Evolutionary conservation across 2,113 vertebrate genomes (phyloP).

Genomic region (Chaetops frenatus): DNA sequence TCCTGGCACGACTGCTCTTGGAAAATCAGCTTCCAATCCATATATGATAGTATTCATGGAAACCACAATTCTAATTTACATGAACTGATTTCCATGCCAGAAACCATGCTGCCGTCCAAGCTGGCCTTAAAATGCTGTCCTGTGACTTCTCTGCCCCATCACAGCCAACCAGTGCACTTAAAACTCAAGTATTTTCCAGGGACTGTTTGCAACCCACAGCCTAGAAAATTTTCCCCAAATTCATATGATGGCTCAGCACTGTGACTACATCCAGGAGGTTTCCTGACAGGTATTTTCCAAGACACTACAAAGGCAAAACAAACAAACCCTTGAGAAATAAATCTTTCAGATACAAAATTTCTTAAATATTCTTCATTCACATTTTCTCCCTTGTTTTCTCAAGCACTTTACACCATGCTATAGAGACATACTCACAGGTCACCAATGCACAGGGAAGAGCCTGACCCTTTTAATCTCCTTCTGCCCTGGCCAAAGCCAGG

Average conservation of each 20-base stretch:
- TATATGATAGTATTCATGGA: slow-evolving; percentile 60
- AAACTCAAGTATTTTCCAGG: slow-evolving; percentile 40
- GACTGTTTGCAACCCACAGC: neutral
- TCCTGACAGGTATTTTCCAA: neutral
- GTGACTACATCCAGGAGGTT: neutral
- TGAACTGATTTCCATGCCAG: slow-evolving; percentile 26
- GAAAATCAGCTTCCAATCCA: slow-evolving; percentile 54
- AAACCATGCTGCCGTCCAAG: neutral
- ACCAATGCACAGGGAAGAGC: neutral
- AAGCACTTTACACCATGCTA: neutral
- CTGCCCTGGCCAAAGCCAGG: neutral
- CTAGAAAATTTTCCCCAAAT: slow-evolving; percentile 1
- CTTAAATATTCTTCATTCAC: neutral
- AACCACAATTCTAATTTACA: slow-evolving; percentile 48
- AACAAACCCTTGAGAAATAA: neutral
- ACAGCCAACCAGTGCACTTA: neutral
- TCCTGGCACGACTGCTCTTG: slow-evolving; percentile 25
- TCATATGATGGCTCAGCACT: neutral
- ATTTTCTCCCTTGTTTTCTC: neutral
- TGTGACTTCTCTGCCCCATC: slow-evolving; percentile 31
- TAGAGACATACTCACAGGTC: neutral
- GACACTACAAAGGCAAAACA: neutral
- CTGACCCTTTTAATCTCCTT: neutral
- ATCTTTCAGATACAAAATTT: neutral
- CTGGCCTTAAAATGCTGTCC: neutral